These are phyloP conservation scores for Apodemus speciosus DNA, from an alignment of 2,113 vertebrate genomes.

Conservation along the genomic window DNA sequence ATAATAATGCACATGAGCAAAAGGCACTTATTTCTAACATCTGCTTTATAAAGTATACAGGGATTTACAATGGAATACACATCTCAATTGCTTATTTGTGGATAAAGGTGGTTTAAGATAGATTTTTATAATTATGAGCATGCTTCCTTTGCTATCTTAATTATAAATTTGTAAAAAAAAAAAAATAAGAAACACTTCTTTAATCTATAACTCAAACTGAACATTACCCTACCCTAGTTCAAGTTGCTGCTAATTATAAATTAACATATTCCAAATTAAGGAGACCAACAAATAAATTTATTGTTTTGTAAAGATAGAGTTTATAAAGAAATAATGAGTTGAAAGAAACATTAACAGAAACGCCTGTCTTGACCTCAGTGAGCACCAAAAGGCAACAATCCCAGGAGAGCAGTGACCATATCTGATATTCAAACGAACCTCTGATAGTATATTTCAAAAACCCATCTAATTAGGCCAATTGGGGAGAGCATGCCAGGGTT, in stretches of 20 bases:
- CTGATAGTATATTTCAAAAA: constrained; percentile 58
- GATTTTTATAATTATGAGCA: constrained; percentile 14
- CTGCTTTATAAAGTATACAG: constrained; percentile 28
- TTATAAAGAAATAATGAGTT: constrained; percentile 9
- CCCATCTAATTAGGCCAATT: constrained; percentile 71
- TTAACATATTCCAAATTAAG: constrained; percentile 47
- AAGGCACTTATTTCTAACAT: background rate
- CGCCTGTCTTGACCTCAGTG: background rate
- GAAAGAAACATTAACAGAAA: background rate
- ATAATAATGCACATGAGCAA: constrained; percentile 6
- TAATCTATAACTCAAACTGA: constrained; percentile 20
- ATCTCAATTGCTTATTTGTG: background rate
- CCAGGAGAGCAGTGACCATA: constrained; percentile 16
- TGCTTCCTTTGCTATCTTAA: background rate
- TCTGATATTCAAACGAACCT: constrained; percentile 46
- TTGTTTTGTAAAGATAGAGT: constrained; percentile 19
- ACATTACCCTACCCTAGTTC: background rate
- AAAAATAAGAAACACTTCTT: background rate
- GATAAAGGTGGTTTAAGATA: background rate
- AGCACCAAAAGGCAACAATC: background rate
- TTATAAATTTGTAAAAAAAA: constrained; percentile 23
- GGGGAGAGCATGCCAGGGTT: constrained; percentile 7
- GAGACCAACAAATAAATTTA: constrained; percentile 37
- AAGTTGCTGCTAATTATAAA: constrained; percentile 48
- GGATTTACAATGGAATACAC: background rate